Percentiles rank a stretch among this genome's conserved stretches.
Conservation (phyloP, 2,888 invertebrate genomes). For the Lycophotia porphyrea region DNA sequence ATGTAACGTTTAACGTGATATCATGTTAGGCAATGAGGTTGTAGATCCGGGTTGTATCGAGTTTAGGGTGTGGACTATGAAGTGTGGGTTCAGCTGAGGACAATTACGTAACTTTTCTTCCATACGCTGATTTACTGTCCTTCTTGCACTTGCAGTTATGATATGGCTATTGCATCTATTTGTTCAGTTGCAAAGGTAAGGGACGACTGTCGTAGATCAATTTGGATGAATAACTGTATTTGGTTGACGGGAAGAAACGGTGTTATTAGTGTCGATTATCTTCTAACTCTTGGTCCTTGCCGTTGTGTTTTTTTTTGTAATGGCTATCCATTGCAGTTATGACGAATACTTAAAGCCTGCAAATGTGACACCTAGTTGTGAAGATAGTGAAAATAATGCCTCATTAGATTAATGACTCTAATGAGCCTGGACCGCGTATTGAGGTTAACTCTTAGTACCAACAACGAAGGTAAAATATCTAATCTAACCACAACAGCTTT, state of each 20-base stretch:
- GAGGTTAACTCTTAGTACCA: neutral
- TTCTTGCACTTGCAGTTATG: neutral
- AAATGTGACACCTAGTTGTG: neutral
- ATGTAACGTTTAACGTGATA: slow-evolving; percentile 53
- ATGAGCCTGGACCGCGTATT: neutral
- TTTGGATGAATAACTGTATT: neutral
- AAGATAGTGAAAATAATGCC: neutral
- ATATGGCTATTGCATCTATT: neutral
- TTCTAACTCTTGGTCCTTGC: neutral
- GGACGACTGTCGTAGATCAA: neutral
- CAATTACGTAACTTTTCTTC: slow-evolving; percentile 13
- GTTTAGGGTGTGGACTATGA: slow-evolving; percentile 16
- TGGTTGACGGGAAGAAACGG: neutral
- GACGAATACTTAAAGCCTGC: neutral
- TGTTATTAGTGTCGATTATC: neutral
- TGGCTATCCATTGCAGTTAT: neutral
- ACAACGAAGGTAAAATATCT: slow-evolving; percentile 5
- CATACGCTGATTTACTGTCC: neutral
- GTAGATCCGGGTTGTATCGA: slow-evolving; percentile 42
- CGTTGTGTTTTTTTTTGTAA: neutral
- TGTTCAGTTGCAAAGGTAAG: neutral
- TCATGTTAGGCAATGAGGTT: slow-evolving; percentile 49
- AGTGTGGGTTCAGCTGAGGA: neutral
- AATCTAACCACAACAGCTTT: slow-evolving; percentile 13
- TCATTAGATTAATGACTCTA: neutral